Conservation (phyloP, 2,888 invertebrate species). For the Cantharis rustica region DNA sequence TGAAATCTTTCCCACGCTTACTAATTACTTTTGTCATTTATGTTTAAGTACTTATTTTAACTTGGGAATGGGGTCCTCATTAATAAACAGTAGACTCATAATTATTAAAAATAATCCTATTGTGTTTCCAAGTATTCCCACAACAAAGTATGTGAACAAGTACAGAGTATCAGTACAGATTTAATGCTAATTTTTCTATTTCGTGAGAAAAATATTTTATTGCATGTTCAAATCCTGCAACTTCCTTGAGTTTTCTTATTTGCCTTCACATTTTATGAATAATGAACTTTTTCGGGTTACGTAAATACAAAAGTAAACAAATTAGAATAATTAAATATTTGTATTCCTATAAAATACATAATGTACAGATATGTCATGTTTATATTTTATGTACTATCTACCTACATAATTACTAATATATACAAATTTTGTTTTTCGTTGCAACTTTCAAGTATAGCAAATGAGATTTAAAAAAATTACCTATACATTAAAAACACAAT, state of each 20-base stretch:
- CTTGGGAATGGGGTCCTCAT: slow-evolving; percentile 56
- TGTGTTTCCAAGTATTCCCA: slow-evolving; percentile 51
- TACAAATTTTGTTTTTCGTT: slow-evolving; percentile 20
- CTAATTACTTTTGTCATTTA: slow-evolving; percentile 17
- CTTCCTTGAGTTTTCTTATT: slow-evolving; percentile 32
- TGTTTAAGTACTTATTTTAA: slow-evolving; percentile 22
- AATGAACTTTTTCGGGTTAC: neutral
- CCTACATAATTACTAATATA: slow-evolving; percentile 30
- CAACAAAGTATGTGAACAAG: slow-evolving; percentile 42
- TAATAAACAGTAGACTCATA: slow-evolving; percentile 55
- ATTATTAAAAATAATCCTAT: slow-evolving; percentile 55
- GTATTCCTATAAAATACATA: slow-evolving; percentile 39
- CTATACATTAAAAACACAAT: slow-evolving; percentile 3
- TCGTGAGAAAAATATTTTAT: slow-evolving; percentile 36
- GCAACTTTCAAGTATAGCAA: slow-evolving; percentile 6
- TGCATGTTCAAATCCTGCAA: slow-evolving; percentile 29
- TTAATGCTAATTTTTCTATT: slow-evolving; percentile 29
- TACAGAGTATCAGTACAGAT: slow-evolving; percentile 32
- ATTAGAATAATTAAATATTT: slow-evolving; percentile 27
- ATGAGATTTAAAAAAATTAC: slow-evolving; percentile 6
- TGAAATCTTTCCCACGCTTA: slow-evolving; percentile 28
- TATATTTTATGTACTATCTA: slow-evolving; percentile 31
- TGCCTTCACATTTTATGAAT: neutral
- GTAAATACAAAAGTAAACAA: slow-evolving; percentile 3
- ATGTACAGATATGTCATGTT: slow-evolving; percentile 39